Evolutionary conservation across 2,888 invertebrate genomes (phyloP).

Genomic region (Xestia xanthographa): DNA sequence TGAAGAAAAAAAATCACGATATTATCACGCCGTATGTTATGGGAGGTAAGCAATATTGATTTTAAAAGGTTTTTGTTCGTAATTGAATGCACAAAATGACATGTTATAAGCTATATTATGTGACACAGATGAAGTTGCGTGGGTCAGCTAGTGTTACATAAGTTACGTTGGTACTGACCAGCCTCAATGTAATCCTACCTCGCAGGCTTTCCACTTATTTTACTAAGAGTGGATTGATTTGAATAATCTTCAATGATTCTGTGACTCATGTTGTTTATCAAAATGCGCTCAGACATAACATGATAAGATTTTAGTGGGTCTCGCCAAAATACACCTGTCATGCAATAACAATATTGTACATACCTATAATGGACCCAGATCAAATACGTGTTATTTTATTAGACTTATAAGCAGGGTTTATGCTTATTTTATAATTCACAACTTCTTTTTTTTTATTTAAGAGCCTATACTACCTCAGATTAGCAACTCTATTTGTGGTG

Average conservation of each 20-base stretch:
- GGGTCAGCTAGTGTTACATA: no score
- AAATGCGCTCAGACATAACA: constrained; percentile 25
- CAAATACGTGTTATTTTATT: background rate
- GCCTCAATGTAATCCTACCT: constrained; percentile 38
- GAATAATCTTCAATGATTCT: constrained; percentile 1
- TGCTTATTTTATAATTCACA: no score
- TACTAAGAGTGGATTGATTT: background rate
- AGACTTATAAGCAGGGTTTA: background rate
- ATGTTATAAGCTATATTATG: no score
- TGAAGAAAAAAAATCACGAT: no score
- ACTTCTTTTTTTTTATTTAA: no score
- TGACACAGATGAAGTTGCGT: no score
- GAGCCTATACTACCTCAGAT: no score
- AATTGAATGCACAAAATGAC: no score
- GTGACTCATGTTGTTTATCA: constrained; percentile 48
- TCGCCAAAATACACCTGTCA: background rate
- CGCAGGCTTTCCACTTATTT: background rate
- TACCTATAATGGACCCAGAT: background rate
- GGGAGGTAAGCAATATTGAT: no score
- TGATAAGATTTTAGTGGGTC: constrained; percentile 30
- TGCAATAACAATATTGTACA: constrained; percentile 2
- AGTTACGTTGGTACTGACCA: constrained; percentile 49
- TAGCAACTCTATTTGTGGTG: no score
- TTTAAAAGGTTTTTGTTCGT: no score
- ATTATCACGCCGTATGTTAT: no score